Conservation (phyloP, 37 sponge, comb jelly and placozoan genomes). For the Diacarnus erythraeanus region DNA sequence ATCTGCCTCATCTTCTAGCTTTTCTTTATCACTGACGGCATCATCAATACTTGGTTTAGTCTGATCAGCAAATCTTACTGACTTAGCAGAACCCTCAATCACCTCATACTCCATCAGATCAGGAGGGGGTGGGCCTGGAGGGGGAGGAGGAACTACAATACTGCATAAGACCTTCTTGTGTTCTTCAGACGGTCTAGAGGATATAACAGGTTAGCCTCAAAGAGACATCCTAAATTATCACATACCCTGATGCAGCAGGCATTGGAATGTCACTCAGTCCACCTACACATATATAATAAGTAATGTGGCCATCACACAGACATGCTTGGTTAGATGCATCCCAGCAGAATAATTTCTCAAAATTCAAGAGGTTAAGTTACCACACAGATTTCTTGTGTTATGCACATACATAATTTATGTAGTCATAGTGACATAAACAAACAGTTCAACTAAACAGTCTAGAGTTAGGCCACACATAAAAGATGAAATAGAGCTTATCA, state of each 20-base stretch:
- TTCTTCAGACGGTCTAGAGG: conserved; percentile 23
- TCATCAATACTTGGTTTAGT: background rate
- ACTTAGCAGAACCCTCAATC: conserved; percentile 13
- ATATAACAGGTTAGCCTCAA: background rate
- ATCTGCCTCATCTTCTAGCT: conserved; percentile 25
- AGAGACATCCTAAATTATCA: background rate
- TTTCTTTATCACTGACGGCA: conserved; percentile 12
- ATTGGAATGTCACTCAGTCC: conserved; percentile 60
- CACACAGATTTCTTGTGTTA: background rate
- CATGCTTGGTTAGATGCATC: too few relatives aligned
- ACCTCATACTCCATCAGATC: conserved; percentile 27
- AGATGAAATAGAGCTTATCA: background rate
- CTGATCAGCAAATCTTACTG: conserved; percentile 1
- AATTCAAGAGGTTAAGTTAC: background rate
- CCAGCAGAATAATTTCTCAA: too few relatives aligned
- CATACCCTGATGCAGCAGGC: conserved; percentile 48
- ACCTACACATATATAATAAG: conserved; percentile 11
- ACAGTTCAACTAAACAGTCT: background rate
- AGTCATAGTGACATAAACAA: background rate
- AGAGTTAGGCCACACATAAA: background rate
- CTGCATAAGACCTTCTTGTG: background rate
- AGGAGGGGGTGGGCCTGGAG: conserved; percentile 70
- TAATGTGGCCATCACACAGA: background rate
- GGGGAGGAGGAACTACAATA: conserved; percentile 54
- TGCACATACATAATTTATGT: background rate